Conservation (phyloP, 2,113 vertebrate genomes). For the Chionodraco myersi region DNA sequence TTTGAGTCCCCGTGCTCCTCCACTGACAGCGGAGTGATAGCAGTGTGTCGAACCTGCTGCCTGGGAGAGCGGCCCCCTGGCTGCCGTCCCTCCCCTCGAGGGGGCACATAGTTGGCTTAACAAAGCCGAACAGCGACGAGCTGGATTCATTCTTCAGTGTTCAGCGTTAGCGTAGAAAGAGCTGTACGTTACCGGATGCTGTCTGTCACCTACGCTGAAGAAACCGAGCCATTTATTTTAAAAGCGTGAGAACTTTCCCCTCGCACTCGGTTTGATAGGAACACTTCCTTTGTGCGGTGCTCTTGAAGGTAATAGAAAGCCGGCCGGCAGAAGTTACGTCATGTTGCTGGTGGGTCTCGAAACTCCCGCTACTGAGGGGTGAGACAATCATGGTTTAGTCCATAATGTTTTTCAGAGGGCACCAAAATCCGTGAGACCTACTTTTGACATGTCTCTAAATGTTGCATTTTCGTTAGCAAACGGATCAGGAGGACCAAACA, state of each 20-base stretch:
- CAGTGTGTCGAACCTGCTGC: not conserved
- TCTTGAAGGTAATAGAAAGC: constrained; percentile 1
- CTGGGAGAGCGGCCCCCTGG: not conserved
- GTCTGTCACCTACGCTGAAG: not conserved
- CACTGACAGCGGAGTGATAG: constrained; percentile 9
- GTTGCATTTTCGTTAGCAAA: not conserved
- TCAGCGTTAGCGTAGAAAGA: not conserved
- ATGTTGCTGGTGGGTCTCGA: constrained; percentile 18
- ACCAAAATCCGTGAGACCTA: fast-evolving
- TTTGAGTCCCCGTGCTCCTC: not conserved
- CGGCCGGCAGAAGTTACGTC: constrained; percentile 57
- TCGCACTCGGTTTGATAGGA: too few species aligned
- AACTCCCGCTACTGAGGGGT: constrained; percentile 13
- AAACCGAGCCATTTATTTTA: not conserved
- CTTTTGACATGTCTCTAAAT: fast-evolving
- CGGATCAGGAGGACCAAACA: not conserved
- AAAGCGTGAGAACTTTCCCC: not conserved
- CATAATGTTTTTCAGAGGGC: not conserved
- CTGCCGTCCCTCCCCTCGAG: constrained; percentile 4
- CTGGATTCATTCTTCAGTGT: constrained; percentile 64
- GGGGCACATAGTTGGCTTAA: constrained; percentile 58
- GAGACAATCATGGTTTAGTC: not conserved
- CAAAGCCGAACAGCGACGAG: constrained; percentile 64
- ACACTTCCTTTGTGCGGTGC: not conserved
- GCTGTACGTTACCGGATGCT: not conserved